Evolutionary conservation across 2,113 vertebrate genomes (phyloP), one percentile per base, ranked within the genome.

Genomic region (Guaruba guarouba): DNA sequence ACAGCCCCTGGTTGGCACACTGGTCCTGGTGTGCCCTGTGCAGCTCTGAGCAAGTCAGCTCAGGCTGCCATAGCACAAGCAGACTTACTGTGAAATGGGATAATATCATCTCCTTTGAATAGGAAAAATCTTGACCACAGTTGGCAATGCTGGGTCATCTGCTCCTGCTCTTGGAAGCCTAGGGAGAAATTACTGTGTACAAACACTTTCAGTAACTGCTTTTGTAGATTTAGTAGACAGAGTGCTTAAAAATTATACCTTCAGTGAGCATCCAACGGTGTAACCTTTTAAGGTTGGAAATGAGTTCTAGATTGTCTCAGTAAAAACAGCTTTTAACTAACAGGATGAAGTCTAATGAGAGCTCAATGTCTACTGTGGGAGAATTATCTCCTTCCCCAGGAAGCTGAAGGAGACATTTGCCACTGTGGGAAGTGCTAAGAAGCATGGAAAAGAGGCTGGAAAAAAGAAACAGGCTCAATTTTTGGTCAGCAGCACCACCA

Each of bases 291-390:
- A 94, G 82, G 71, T 24, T 95, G 94, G 73, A 95, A 95, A 97
- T 95, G 92, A 96, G 69, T 96, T 96, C 91, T 91, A 93, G 86
- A 84, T 90, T 95, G 88, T 93, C 81, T 89, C 85, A 93, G 92
- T 95, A 73, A 96, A 97, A 97, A 35, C 87, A 88, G 96, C 95
- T 96, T 94, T 97, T 96, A 96, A 96, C 84, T 82, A 96, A 95
- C 81, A 91, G 96, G 96, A 95, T 96, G 97, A 94, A 95, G 86
- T 77, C 86, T 97, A 97, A 97, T 95, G 94, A 97, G 91, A 92
- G 90, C 94, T 94, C 93, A 82, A 48, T 91, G 86, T 57, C 68
- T 93, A 84, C 94, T 94, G 88, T 77, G 35, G 48, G 57, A 96
- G 84, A 92, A 97, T 96, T 93, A 93, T 93, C 48, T 57, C 54